A percentile compares a stretch with the other conserved stretches of the same genome.
Conservation (phyloP, 2,113 vertebrate species). For the Myrmophylax atrothorax region DNA sequence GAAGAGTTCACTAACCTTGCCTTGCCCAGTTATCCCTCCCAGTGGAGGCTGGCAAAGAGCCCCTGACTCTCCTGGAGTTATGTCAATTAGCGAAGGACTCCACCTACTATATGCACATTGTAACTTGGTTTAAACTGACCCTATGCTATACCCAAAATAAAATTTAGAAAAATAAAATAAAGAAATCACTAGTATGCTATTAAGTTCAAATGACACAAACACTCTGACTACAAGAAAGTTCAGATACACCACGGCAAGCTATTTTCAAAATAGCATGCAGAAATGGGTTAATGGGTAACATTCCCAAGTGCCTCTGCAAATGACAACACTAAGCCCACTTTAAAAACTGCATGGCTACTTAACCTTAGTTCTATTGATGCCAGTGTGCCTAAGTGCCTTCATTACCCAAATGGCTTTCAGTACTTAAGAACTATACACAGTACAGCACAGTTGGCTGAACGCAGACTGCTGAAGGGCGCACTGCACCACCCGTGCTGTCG, state of each 20-base stretch:
- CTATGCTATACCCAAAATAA: not conserved
- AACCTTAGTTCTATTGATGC: not conserved
- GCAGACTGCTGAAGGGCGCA: not conserved
- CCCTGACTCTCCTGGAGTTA: not conserved
- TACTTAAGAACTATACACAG: not conserved
- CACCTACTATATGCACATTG: not conserved
- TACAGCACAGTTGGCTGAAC: not conserved
- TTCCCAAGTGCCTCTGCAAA: not conserved
- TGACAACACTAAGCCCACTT: not conserved
- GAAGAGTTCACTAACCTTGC: not conserved
- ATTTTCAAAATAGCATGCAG: not conserved
- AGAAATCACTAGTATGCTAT: not conserved
- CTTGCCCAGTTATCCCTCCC: not conserved
- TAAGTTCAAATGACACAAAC: not conserved
- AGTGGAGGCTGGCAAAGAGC: not conserved
- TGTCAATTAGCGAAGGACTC: not conserved
- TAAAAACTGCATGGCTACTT: not conserved
- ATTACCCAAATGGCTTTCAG: not conserved
- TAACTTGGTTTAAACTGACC: not conserved
- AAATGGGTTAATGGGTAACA: not conserved
- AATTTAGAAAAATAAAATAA: not conserved
- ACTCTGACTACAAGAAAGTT: not conserved
- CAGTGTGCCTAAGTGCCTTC: not conserved
- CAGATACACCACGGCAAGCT: not conserved
- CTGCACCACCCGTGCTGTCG: fast-evolving